Percentiles rank a stretch among this genome's conserved stretches.
These are phyloP conservation scores for Andrena praecox DNA, from an alignment of 2,888 invertebrate genomes.

Conservation along the genomic window DNA sequence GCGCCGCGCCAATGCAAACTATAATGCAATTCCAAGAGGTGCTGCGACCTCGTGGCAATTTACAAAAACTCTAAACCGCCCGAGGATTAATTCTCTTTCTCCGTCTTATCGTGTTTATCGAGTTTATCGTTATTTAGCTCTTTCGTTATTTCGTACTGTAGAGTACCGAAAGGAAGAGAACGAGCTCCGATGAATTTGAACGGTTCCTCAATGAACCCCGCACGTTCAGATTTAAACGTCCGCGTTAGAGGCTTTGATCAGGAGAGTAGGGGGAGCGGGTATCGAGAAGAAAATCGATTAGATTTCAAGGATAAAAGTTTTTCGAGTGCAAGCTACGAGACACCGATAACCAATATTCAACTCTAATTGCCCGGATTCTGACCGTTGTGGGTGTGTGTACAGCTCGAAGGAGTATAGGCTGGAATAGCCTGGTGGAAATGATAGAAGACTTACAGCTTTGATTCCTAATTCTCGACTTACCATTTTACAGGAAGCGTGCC, in stretches of 20 bases:
- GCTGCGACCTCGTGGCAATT: constrained; percentile 74
- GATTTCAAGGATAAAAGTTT: background rate
- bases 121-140: background rate
- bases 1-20: background rate
- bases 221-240: too few relatives aligned
- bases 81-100: constrained; percentile 15
- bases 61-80: constrained; percentile 3
- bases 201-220: too few relatives aligned
- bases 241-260: too few relatives aligned
- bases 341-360: background rate
- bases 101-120: background rate
- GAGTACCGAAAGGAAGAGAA: background rate
- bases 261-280: background rate
- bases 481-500: constrained; percentile 74
- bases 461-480: constrained; percentile 71
- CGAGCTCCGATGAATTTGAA: background rate
- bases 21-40: constrained; percentile 50
- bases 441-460: background rate
- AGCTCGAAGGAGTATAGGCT: background rate
- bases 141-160: background rate
- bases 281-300: background rate
- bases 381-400: constrained; percentile 6
- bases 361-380: background rate
- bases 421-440: background rate
- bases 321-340: background rate